Conservation (phyloP, 2,797 vertebrate genomes). For the Ibycter americanus region DNA sequence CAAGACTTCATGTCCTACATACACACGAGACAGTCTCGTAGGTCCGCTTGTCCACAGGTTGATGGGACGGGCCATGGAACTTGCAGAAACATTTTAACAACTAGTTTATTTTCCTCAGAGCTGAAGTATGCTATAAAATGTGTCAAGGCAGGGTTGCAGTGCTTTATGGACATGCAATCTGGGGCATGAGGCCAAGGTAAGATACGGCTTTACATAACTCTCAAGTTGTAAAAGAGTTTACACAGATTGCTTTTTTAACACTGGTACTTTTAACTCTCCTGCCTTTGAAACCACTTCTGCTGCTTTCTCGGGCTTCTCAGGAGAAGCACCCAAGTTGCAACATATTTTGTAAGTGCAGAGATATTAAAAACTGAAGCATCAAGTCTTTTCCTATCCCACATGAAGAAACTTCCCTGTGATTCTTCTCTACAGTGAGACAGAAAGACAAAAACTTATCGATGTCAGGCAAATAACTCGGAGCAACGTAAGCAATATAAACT, state of each 20-base stretch:
- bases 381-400: neutral
- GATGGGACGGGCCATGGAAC: accelerated
- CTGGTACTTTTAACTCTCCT: neutral
- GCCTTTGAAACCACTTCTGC: neutral
- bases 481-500: neutral
- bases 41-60: neutral
- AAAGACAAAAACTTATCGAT: neutral
- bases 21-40: neutral
- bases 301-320: neutral
- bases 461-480: neutral
- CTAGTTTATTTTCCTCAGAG: neutral
- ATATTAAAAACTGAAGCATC: neutral
- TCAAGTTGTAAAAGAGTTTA: neutral
- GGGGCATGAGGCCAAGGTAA: neutral
- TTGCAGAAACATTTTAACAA: neutral
- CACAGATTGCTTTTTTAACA: neutral
- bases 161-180: neutral
- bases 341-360: neutral
- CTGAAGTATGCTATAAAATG: neutral
- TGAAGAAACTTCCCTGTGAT: neutral
- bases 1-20: accelerated
- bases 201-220: neutral
- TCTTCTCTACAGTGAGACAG: neutral
- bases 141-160: neutral
- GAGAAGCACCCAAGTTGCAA: neutral